Conservation (phyloP, 1,140 invertebrate species). For the Aphidius ervi region DNA sequence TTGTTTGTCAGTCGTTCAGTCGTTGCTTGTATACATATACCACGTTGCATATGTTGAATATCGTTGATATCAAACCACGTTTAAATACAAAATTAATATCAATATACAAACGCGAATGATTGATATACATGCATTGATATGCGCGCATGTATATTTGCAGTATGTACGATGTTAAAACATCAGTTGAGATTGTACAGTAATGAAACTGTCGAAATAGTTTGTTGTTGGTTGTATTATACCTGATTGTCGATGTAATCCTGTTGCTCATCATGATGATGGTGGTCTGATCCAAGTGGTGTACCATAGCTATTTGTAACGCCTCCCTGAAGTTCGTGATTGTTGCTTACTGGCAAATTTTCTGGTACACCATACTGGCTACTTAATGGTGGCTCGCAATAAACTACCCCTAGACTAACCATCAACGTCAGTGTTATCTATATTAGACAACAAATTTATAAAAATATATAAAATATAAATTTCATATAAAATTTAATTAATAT, state of each 20-base stretch:
- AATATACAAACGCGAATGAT: too few relatives aligned
- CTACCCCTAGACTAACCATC: constrained; percentile 33
- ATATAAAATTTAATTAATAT: too few relatives aligned
- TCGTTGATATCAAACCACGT: too few relatives aligned
- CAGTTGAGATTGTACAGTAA: background rate
- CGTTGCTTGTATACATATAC: too few relatives aligned
- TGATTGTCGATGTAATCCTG: constrained; percentile 50
- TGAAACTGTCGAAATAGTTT: constrained; percentile 14
- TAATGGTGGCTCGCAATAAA: constrained; percentile 42
- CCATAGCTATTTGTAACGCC: constrained; percentile 45
- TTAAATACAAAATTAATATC: too few relatives aligned
- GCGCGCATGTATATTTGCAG: too few relatives aligned
- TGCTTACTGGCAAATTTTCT: constrained; percentile 41
- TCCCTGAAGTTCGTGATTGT: constrained; percentile 36
- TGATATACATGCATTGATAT: too few relatives aligned
- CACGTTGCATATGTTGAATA: too few relatives aligned
- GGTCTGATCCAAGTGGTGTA: constrained; percentile 32
- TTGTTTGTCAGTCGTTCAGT: too few relatives aligned
- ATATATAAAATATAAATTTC: too few relatives aligned
- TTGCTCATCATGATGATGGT: constrained; percentile 41
- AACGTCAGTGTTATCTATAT: constrained; percentile 36
- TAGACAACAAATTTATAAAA: constrained; percentile 7
- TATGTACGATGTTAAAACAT: too few relatives aligned
- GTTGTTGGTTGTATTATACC: constrained; percentile 29
- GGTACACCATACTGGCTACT: constrained; percentile 49